These are phyloP conservation scores for Ceyx erithaca DNA, from an alignment of 2,797 vertebrate species.

Conservation along the genomic window DNA sequence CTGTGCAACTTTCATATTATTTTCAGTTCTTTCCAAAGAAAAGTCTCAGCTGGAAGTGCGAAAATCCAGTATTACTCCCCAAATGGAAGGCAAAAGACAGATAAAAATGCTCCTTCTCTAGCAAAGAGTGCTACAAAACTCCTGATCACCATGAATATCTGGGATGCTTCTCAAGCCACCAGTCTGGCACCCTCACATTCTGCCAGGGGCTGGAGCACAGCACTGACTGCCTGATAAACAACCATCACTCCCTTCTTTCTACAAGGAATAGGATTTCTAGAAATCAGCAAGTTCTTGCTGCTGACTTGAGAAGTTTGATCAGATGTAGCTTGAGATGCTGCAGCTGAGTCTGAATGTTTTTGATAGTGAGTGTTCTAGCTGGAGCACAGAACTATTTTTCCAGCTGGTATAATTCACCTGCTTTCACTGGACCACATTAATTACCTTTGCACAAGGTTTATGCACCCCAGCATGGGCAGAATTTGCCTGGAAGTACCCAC, in stretches of 20 bases:
- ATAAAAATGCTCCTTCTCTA: background rate
- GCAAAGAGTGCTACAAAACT: background rate
- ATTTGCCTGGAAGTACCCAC: background rate
- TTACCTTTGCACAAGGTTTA: background rate
- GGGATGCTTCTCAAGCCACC: background rate
- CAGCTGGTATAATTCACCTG: background rate
- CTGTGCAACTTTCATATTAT: background rate
- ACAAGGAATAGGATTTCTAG: background rate
- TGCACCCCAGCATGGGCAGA: background rate
- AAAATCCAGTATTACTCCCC: background rate
- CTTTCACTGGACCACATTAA: background rate
- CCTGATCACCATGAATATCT: background rate
- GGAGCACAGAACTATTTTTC: background rate
- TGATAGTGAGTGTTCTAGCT: background rate
- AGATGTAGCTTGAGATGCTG: conserved; percentile 3
- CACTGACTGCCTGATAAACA: background rate
- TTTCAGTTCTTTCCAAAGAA: background rate
- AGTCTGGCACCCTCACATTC: background rate
- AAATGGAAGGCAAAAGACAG: background rate
- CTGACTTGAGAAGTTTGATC: background rate
- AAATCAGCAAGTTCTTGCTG: background rate
- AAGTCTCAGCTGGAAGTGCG: background rate
- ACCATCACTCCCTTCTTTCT: background rate
- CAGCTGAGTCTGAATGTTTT: conserved; percentile 28
- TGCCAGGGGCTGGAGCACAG: background rate